Evolutionary conservation across 1,140 invertebrate species (phyloP), one percentile per base, ranked within the genome.

Genomic region (Amphibalanus amphitrite): DNA sequence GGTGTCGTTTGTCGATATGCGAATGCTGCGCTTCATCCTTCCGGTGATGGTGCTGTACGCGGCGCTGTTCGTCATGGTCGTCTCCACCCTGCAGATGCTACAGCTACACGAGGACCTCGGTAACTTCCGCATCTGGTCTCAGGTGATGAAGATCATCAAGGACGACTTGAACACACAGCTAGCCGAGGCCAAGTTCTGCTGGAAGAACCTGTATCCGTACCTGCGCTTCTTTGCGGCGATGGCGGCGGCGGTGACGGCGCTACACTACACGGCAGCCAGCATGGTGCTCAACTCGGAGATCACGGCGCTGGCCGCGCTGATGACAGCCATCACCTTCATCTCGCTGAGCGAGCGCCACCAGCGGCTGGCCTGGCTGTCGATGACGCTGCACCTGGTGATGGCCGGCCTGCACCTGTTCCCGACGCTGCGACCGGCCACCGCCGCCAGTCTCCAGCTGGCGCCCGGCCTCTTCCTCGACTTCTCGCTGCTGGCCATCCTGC

Each of bases 241-340:
- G 15, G 82, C 91, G 3, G 75, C 88, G 0, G 89, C 91, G 81
- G 81, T 92, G 25, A 83, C 89, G 38, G 82, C 89, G 0, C 91
- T 90, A 78, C 90, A 90, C 0, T 78, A 91, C 26, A 87, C 91
- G 69, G 84, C 89, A 8, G 85, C 87, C 28, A 85, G 87, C 68
- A 90, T 89, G 85, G 86, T 90, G 4, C 89, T 89, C 0, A 89
- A 91, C 77, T 91, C 90, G 0, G 91, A 93, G 79, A 84, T 93
- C 26, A 88, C 89, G 17, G 84, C 92, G 3, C 77, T 92, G 1
- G 86, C 89, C 0, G 85, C 88, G 26, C 82, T 84, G 28, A 80
- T 90, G 15, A 90, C 89, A 67, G 86, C 90, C 30, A 77, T 90
- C 28, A 90, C 89, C 0, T 80, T 93, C 28, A 80, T 88, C 28